Evolutionary conservation across 2,888 invertebrate species (phyloP).

Genomic region (Temnothorax rugatulus): DNA sequence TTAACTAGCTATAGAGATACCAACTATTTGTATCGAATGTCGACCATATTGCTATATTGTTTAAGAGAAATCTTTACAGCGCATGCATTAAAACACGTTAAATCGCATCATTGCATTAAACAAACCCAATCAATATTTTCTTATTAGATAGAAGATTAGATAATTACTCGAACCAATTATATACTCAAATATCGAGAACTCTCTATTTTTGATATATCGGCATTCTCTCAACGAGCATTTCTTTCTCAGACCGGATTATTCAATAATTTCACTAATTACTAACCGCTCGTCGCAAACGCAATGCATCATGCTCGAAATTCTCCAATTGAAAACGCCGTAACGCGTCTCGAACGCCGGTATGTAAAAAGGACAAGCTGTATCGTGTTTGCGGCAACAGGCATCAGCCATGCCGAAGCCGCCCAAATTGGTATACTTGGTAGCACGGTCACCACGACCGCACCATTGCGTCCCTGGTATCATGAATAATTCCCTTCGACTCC

Average conservation of each 20-base stretch:
- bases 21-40: background rate
- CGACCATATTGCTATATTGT: background rate
- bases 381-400: slow-evolving; percentile 94
- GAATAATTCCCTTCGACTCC: slow-evolving; percentile 89
- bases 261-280: slow-evolving; percentile 49
- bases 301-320: slow-evolving; percentile 96
- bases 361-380: slow-evolving; percentile 93
- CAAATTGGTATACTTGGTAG: slow-evolving; percentile 93
- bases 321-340: slow-evolving; percentile 95
- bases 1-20: background rate
- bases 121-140: background rate
- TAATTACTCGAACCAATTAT: background rate
- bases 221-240: background rate
- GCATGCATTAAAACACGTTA: background rate
- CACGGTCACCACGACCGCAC: slow-evolving; percentile 96
- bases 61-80: background rate
- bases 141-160: background rate
- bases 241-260: background rate
- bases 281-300: slow-evolving; percentile 97
- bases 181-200: background rate
- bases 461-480: slow-evolving; percentile 96
- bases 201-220: background rate
- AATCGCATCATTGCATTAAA: too few species aligned
- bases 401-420: slow-evolving; percentile 95
- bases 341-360: slow-evolving; percentile 94